phyloP scores from a whole-genome alignment of 2,113 vertebrate species.

The Gracilinanus agilis region DNA sequence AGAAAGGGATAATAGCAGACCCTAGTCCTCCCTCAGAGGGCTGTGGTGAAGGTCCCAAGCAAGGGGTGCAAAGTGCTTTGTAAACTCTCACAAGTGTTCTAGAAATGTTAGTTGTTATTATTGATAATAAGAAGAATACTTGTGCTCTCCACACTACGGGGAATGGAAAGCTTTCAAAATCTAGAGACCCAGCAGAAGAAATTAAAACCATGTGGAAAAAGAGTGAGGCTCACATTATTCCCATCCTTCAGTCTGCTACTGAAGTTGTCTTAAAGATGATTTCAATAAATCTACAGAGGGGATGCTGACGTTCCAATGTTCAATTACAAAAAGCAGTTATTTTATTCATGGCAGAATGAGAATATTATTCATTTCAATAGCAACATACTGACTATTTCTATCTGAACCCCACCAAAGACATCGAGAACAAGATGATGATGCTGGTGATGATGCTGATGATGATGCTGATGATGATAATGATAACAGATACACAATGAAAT shows the following conservation, averaged over 20 bases:
- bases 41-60: neutral
- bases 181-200: neutral
- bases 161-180: neutral
- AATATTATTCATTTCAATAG: neutral
- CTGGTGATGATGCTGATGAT: too few species aligned
- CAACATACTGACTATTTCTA: neutral
- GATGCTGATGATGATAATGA: neutral
- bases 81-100: neutral
- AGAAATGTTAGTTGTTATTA: neutral
- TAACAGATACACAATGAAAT: neutral
- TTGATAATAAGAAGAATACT: neutral
- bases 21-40: neutral
- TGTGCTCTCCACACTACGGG: neutral
- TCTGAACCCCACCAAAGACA: neutral
- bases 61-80: neutral
- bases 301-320: neutral
- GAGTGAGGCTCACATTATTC: neutral
- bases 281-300: neutral
- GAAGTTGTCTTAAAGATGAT: slow-evolving; percentile 1
- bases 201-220: neutral
- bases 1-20: neutral
- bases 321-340: neutral
- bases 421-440: neutral
- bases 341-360: neutral
- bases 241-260: slow-evolving; percentile 1